Evolutionary conservation across 2,888 invertebrate genomes (phyloP), one percentile per base, ranked within the genome.

Genomic region (Platycnemis pennipes): DNA sequence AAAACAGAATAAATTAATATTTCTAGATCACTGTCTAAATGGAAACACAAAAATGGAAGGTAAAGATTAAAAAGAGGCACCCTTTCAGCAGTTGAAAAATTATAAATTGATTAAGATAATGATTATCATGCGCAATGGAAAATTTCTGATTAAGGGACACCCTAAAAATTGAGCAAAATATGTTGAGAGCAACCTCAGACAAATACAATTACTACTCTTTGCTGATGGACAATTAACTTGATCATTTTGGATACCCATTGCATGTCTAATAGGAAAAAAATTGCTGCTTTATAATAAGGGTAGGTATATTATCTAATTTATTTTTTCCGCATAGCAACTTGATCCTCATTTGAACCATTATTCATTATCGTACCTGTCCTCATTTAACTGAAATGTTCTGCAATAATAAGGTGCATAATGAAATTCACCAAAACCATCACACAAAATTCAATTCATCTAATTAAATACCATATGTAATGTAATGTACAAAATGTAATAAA

Each of bases 401-500:
- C 31, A 77, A 63, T 26, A n/a, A n/a, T n/a, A n/a, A n/a, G 13
- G 37, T 77, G 77, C 37, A 31, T 1, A 13, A 77, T 37, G 37
- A 2, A 13, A 63, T 37, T 77, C 77, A 77, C 1, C 31, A 53
- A 53, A 56, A 89, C 11, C 91, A 63, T 8, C 63, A 37, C 42
- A 91, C 56, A 63, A 56, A 37, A 56, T 37, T 91, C 63, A 42
- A n/a, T 91, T 56, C 63, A 63, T 44, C 42, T 44, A 22, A n/a
- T n/a, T n/a, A n/a, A n/a, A 37, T 37, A 37, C 77, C 37, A 77
- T 31, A 63, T 7, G 26, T n/a, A 53, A 53, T 13, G 4, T 53
- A 63, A 8, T 63, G 8, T 26, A 63, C 26, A 69, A 7, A 31
- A 31, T 77, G 31, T 11, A 0, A 77, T 37, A 13, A 77, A 26